Percentiles rank a stretch among this genome's conserved stretches.
Conservation (phyloP, 2,888 invertebrate species). For the Fragum sueziense region DNA sequence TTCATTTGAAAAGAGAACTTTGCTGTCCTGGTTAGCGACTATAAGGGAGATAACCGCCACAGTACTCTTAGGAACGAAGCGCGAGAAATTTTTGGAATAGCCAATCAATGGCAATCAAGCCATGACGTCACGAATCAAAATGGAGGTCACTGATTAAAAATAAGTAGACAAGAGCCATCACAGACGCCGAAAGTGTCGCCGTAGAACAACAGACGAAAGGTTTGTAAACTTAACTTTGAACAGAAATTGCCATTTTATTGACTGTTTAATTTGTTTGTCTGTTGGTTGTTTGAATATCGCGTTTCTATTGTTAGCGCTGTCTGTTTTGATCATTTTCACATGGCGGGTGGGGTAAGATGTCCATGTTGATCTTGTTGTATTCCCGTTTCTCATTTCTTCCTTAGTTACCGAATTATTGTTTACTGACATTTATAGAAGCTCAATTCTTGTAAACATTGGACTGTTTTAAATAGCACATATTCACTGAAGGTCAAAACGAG, state of each 20-base stretch:
- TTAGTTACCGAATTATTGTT: too few relatives aligned
- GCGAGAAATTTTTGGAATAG: conserved; percentile 25
- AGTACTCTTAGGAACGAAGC: not conserved
- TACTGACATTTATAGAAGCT: too few relatives aligned
- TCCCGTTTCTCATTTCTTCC: too few relatives aligned
- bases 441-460: too few relatives aligned
- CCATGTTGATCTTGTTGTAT: not conserved
- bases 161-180: conserved; percentile 24
- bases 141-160: conserved; percentile 53
- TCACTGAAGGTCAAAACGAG: too few relatives aligned
- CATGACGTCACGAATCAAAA: conserved; percentile 60
- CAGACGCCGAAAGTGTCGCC: not conserved
- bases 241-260: too few relatives aligned
- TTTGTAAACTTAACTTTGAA: too few relatives aligned
- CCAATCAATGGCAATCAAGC: conserved; percentile 51
- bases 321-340: not conserved
- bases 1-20: too few relatives aligned
- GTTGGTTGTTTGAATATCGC: too few relatives aligned
- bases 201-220: not conserved
- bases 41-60: conserved; percentile 2
- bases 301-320: not conserved
- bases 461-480: too few relatives aligned
- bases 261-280: too few relatives aligned
- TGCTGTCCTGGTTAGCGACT: too few relatives aligned
- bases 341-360: conserved; percentile 6